Conservation (phyloP, 2,113 vertebrate species). For the rat (Rattus norvegicus) region DNA sequence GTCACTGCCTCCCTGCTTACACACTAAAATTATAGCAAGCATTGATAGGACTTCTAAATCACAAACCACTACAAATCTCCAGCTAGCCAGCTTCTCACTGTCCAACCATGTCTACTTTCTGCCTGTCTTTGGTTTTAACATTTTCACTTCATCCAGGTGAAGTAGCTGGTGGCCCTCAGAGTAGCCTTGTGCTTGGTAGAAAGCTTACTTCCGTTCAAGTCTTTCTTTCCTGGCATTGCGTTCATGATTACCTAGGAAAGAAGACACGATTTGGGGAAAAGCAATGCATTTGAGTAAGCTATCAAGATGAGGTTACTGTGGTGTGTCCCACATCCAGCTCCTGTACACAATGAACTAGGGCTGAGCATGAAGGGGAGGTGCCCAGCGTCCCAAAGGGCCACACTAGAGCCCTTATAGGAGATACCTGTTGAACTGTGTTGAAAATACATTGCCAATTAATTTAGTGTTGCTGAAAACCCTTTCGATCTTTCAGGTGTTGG, state of each 20-base stretch:
- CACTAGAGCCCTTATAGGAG: conserved; percentile 1
- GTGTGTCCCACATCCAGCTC: conserved; percentile 70
- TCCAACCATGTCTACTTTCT: background rate
- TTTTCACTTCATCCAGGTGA: conserved; percentile 62
- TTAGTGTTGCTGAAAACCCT: background rate
- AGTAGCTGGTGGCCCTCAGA: conserved; percentile 49
- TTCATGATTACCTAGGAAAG: conserved; percentile 30
- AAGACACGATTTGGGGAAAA: conserved; percentile 70
- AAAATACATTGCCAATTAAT: background rate
- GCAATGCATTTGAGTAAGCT: conserved; percentile 76
- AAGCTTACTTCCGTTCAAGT: conserved; percentile 42
- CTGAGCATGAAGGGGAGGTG: conserved; percentile 73
- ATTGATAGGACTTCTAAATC: background rate
- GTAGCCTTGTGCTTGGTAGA: conserved; percentile 9
- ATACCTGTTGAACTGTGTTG: conserved; percentile 36
- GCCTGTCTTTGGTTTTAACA: background rate
- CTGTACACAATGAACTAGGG: background rate
- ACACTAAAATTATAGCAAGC: conserved; percentile 21
- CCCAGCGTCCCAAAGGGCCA: conserved; percentile 34
- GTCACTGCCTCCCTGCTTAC: background rate
- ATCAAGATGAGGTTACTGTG: conserved; percentile 81
- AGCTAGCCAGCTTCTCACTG: background rate
- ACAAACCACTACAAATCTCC: conserved; percentile 48
- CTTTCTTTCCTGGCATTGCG: conserved; percentile 62
- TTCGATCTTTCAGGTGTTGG: background rate